Base-by-base conservation (phyloP, 2,797 vertebrate species). In the Valencia hispanica region DNA sequence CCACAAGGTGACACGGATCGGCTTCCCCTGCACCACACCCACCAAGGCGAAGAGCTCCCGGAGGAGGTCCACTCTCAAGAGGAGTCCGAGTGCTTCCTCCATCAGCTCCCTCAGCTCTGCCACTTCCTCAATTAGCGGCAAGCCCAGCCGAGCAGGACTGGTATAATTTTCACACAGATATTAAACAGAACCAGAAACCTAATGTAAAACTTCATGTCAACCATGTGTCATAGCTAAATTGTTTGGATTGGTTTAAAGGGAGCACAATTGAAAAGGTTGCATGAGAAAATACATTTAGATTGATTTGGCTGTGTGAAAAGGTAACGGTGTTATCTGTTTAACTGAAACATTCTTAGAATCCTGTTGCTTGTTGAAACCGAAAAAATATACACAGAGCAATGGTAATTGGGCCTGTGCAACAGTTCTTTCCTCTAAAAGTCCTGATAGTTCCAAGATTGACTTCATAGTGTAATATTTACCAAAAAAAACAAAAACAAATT, bases 1-100 rank as follows among this genome's bases (percentile, higher is more conserved):
- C 79, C 98, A 99, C 93, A 99, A 99, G 93, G 98, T 99, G 77
- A 99, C 97, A 0, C 97, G 96, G 45, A 99, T 99, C 1, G 98
- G 98, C 41, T 99, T 99, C 94, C 98, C 98, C 0, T 99, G 97
- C 48, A 99, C 98, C 0, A 99, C 98, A 0, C 96, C 98, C 0
- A 96, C 97, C 50, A 99, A 99, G 88, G 94, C 96, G 0, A 98
- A 98, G 57, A 92, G 96, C 0, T 93, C 95, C 43, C 92, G 95
- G 32, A 97, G 93, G 80, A 97, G 80, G 94, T 95, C 97, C 0
- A 89, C 93, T 0, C 94, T 99, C 70, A 98, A 96, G 76, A 96
- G 96, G 50, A 99, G 97, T 87, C 98, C 98, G 0, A 99, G 97
- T 0, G 96, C 96, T 48, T 99, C 98, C 30, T 99, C 98, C 14